Evolutionary conservation across 1,140 invertebrate genomes (phyloP).

Genomic region (Oncopodura yosiiana): DNA sequence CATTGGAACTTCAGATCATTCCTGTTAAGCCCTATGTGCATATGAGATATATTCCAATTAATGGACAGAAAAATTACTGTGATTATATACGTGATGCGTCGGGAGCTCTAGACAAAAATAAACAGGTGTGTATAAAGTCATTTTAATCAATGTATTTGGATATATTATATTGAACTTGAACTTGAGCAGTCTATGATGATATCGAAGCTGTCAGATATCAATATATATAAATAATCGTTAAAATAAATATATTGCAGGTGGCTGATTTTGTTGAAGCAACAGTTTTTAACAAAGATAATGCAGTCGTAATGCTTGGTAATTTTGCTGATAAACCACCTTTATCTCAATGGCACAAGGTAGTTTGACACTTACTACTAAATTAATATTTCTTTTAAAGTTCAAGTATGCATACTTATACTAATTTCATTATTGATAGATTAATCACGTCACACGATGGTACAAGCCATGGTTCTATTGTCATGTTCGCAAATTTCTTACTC

Average conservation of each 20-base stretch:
- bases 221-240: too few species aligned
- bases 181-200: too few species aligned
- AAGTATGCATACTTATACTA: conserved; percentile 38
- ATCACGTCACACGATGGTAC: conserved; percentile 45
- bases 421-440: conserved; percentile 39
- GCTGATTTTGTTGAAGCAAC: conserved; percentile 49
- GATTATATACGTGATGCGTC: conserved; percentile 44
- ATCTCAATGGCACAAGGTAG: conserved; percentile 30
- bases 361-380: too few species aligned
- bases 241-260: conserved; percentile 19
- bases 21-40: conserved; percentile 46
- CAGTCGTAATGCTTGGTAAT: conserved; percentile 48
- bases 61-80: conserved; percentile 46
- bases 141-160: too few species aligned
- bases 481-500: conserved; percentile 45
- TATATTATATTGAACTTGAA: too few species aligned
- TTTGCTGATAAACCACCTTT: conserved; percentile 41
- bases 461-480: conserved; percentile 59
- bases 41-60: conserved; percentile 47
- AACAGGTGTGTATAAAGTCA: conserved; percentile 24
- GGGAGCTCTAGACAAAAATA: conserved; percentile 40
- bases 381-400: too few species aligned
- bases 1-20: conserved; percentile 45
- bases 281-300: conserved; percentile 44
- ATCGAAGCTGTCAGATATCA: not conserved